Evolutionary conservation across 2,797 vertebrate species (phyloP), one percentile per base, ranked within the genome.

Genomic region (Micrastur ruficollis): DNA sequence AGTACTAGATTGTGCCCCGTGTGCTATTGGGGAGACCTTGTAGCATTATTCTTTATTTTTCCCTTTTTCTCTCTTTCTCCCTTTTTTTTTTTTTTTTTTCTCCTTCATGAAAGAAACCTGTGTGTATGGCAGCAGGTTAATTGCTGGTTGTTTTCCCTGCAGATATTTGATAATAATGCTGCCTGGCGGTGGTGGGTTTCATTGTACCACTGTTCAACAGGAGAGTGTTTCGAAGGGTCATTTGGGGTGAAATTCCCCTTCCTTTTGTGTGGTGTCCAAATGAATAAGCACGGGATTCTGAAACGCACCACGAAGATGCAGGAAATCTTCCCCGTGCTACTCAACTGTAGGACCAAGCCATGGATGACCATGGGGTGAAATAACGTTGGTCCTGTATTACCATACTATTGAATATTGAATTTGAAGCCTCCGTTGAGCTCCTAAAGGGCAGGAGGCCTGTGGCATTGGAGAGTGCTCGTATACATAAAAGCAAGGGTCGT

Each of bases 121-220:
- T 97, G 89, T 96, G 46, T 67, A 6, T 20, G 55, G 34, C 76
- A 94, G 47, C 58, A 84, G 86, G 93, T 94, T 91, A 58, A 72
- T 67, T 72, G n/a, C 20, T 76, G 22, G 9, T 67, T 85, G 61
- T 56, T 93, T 89, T 50, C 66, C 83, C 65, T 66, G 58, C 26
- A 63, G 80, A 52, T 67, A 66, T 76, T 89, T 70, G 73, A 26
- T 89, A 46, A 84, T 59, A 40, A 55, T 0, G 0, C 31, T 88
- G 75, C 38, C 42, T 70, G 81, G 40, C 9, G 5, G 38, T 40
- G 49, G 26, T 25, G 65, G 42, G 23, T 14, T 81, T 79, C 85
- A 67, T 50, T 50, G 66, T 82, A 52, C 34, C 6, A 2, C 9
- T 27, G 15, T 74, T 79, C 34, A 78, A n/a, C 13, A 1, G 8